Base-by-base conservation (phyloP, 2,888 invertebrate genomes). In the Operophtera brumata region DNA sequence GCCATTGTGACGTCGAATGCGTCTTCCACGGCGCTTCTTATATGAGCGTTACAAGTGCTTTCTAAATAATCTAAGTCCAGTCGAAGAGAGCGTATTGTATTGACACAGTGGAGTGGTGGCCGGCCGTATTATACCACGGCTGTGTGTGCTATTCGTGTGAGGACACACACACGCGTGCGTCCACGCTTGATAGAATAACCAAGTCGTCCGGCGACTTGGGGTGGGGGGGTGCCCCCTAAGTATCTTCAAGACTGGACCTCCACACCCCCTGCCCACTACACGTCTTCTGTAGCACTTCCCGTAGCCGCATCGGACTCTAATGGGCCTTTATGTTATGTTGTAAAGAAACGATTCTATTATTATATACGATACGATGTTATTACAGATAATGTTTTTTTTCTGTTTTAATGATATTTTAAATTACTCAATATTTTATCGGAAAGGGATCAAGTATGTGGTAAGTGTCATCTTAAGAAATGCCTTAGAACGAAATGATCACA, bases 1-100 rank as follows among this genome's bases (percentile, higher is more conserved):
- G 81, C 90, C 85, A 90, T 90, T 90, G 90, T 90, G 86, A 89
- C 87, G 86, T 78, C 70, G 80, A 83, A 84, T 83, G 83, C 86
- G 83, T 87, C 89, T 90, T 88, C 82, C 82, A 82, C 41, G 41
- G 78, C 83, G 84, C 86, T 84, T 89, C 90, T 90, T 90, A 91
- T 91, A 91, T 91, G 91, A 90, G 86, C 89, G 86, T 90, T 90
- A 91, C 89, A 90, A 91, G 91, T 91, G 91, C 91, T 91, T 91
- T 91, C 90, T 91, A 91, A 91, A 91, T 91, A 91, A 91, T 90
- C 91, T 90, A 89, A 91, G 91, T 91, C 91, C 90, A 86, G 88
- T 77, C 82, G 88, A 87, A 87, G 88, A 88, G 90, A 89, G 87
- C 84, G 90, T 90, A 90, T 90, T 90, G 90, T 91, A 91, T 91